These are phyloP conservation scores for Astur gentilis DNA, from an alignment of 2,113 vertebrate genomes.

Conservation along the genomic window DNA sequence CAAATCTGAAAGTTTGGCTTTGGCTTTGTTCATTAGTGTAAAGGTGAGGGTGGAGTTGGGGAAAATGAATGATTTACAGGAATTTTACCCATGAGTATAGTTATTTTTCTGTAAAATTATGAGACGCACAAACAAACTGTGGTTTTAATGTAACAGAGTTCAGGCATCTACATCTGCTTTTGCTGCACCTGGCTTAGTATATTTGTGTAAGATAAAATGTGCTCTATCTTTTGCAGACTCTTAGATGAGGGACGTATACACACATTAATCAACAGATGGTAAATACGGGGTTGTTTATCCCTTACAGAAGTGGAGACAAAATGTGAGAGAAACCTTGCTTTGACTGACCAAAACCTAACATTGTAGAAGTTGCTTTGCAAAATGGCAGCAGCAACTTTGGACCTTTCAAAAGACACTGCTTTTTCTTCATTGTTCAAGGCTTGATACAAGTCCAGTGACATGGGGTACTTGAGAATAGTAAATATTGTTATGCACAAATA, in stretches of 20 bases:
- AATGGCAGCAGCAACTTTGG: not conserved
- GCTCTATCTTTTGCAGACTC: not conserved
- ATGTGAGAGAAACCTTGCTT: not conserved
- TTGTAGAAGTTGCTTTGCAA: not conserved
- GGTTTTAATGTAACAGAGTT: not conserved
- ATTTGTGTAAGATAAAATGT: not conserved
- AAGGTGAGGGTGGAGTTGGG: not conserved
- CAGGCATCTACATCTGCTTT: not conserved
- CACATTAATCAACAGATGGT: not conserved
- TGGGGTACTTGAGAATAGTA: not conserved
- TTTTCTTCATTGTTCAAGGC: not conserved
- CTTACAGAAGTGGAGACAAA: not conserved
- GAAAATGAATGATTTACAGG: not conserved
- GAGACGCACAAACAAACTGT: not conserved
- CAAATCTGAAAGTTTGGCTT: not conserved
- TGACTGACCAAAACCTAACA: not conserved
- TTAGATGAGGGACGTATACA: not conserved
- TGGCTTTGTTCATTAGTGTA: not conserved
- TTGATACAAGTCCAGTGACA: not conserved
- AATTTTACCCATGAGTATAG: not conserved
- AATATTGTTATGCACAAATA: not conserved
- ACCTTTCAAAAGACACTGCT: not conserved
- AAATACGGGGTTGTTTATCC: not conserved
- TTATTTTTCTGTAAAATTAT: not conserved
- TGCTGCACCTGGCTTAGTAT: not conserved